Base-by-base conservation (phyloP, 1,140 invertebrate species). In the Drosophila nasuta region DNA sequence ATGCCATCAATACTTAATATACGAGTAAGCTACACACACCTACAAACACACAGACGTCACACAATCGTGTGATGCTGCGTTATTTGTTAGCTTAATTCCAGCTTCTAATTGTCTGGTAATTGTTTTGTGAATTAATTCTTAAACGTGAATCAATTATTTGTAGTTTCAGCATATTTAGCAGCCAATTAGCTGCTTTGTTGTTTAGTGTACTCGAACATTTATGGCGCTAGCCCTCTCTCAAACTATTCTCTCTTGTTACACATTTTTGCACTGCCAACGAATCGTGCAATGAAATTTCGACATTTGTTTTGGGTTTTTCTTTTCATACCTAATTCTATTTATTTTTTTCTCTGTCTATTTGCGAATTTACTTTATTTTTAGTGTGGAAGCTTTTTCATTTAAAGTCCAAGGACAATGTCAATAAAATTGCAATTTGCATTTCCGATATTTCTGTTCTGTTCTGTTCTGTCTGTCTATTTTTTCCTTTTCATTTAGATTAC, bases 361-460 rank as follows among this genome's bases (percentile, higher is more conserved):
- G 52, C 70, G 57, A 70, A 77, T 72, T 85, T 81, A 83, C 81
- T 85, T 79, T 88, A 89, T 89, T 90, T 89, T 81, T 89, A 89
- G 85, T 89, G 48, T 79, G 72, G 68, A 89, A 88, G 75, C 80
- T 82, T 80, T 80, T 85, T 82, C 79, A 75, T 69, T 74, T 73
- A 83, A 79, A 63, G 85, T 73, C 85, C 85, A 89, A 89, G 85
- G 85, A 82, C 85, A 88, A 91, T 85, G 79, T 51, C 70, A 85
- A 82, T 79, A 66, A 73, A 76, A 78, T 74, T 75, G 59, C 62
- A 72, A 66, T 63, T 56, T 56, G 85, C 75, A 89, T 87, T 91
- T 91, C 85, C 85, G 81, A 81, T 73, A 35, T 69, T 30, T 52
- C 30, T 33, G 30, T n/a, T n/a, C 6, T 25, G 5, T 54, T 54